Percentiles rank a stretch among this genome's conserved stretches.
phyloP scores from a whole-genome alignment of 2,797 vertebrate genomes.

The Crypturellus tataupa region DNA sequence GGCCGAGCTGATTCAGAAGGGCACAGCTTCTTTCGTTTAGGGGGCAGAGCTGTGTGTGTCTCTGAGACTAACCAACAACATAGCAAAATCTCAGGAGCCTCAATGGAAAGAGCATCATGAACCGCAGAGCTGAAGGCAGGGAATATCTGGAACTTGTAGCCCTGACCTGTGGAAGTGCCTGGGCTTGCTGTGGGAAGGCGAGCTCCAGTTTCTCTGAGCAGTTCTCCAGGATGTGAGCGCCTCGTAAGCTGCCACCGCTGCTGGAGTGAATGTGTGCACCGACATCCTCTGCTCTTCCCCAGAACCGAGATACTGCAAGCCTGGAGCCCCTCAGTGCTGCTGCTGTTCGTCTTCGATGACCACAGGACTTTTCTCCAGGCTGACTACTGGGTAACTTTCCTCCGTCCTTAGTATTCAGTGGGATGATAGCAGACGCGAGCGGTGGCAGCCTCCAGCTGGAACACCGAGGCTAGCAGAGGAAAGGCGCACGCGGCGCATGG shows the following conservation, averaged over 20 bases:
- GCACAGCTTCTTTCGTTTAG: neutral
- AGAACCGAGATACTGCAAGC: fast-evolving
- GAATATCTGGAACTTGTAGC: neutral
- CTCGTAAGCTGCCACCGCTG: fast-evolving
- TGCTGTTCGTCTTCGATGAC: neutral
- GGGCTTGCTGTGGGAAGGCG: fast-evolving
- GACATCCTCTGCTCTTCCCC: fast-evolving
- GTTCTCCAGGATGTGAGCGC: neutral
- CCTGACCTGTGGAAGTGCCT: neutral
- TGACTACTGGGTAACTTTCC: neutral
- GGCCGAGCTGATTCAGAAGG: neutral
- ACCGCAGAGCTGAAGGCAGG: neutral
- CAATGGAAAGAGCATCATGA: neutral
- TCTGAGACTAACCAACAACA: neutral
- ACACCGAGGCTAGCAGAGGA: neutral
- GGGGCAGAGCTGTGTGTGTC: neutral
- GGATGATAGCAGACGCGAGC: fast-evolving
- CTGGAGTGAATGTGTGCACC: fast-evolving
- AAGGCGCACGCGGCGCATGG: fast-evolving
- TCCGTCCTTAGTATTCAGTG: neutral
- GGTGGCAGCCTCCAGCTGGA: fast-evolving
- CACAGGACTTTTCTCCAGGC: neutral
- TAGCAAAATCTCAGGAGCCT: neutral
- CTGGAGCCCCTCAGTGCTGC: fast-evolving
- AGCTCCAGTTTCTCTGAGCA: neutral